These are phyloP conservation scores for Prochilodus magdalenae DNA, from an alignment of 2,113 vertebrate species.

Conservation along the genomic window DNA sequence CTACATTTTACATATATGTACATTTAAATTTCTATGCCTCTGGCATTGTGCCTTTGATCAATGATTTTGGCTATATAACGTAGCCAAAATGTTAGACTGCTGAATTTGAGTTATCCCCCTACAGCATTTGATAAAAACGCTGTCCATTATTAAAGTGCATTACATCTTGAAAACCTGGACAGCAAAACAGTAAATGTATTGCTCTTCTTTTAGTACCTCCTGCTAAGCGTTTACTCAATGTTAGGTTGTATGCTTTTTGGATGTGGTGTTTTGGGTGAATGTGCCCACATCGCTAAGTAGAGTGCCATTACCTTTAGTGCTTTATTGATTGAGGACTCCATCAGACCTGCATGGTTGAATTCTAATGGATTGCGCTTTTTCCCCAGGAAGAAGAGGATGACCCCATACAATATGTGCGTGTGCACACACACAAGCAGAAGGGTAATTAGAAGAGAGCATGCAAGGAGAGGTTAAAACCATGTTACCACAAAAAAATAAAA, in stretches of 20 bases:
- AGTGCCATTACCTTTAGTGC: slow-evolving; percentile 89
- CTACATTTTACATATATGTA: too few species aligned
- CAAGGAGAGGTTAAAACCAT: slow-evolving; percentile 43
- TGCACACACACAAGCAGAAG: slow-evolving; percentile 41
- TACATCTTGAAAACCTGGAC: too few species aligned
- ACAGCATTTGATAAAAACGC: too few species aligned
- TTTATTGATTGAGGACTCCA: slow-evolving; percentile 91
- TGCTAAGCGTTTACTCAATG: neutral
- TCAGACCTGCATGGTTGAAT: slow-evolving; percentile 90
- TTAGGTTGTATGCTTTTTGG: slow-evolving; percentile 15
- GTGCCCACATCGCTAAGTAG: slow-evolving; percentile 23
- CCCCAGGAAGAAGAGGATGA: slow-evolving; percentile 84
- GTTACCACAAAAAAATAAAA: slow-evolving; percentile 42
- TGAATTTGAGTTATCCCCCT: too few species aligned
- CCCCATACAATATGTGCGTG: slow-evolving; percentile 41
- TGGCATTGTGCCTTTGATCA: too few species aligned
- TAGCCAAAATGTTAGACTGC: too few species aligned
- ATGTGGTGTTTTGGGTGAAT: neutral
- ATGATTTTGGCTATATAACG: too few species aligned
- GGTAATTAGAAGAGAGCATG: slow-evolving; percentile 64
- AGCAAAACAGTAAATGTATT: neutral
- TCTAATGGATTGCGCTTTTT: slow-evolving; percentile 96
- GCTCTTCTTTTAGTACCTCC: neutral
- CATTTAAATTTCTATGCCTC: too few species aligned
- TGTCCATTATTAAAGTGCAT: neutral